phyloP scores from a whole-genome alignment of 2,888 invertebrate genomes.

The Marronus borbonicus region DNA sequence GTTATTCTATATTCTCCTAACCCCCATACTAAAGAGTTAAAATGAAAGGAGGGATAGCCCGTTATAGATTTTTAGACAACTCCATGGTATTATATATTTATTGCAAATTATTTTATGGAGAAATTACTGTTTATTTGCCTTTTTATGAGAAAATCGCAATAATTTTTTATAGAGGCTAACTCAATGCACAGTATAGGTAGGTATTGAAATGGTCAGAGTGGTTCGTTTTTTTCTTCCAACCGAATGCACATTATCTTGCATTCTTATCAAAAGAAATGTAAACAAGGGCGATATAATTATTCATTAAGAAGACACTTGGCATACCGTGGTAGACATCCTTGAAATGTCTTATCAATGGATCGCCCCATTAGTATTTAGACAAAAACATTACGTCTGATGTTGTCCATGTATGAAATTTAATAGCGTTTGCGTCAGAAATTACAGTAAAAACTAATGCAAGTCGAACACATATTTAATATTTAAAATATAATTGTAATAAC shows the following conservation, averaged over 20 bases:
- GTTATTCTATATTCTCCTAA: too few species aligned
- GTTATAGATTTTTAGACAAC: too few species aligned
- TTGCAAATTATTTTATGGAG: too few species aligned
- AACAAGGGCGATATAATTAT: slow-evolving; percentile 63
- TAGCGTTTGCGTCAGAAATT: slow-evolving; percentile 30
- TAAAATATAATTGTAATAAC: too few species aligned
- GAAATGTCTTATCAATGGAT: slow-evolving; percentile 48
- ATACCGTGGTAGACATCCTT: slow-evolving; percentile 55
- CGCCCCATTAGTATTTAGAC: slow-evolving; percentile 50
- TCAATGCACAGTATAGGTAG: not conserved
- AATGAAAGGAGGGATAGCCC: too few species aligned
- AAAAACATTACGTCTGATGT: slow-evolving; percentile 47
- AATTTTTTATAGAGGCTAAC: not conserved
- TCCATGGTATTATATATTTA: too few species aligned
- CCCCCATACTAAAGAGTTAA: too few species aligned
- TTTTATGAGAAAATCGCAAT: too few species aligned
- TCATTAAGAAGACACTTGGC: slow-evolving; percentile 62
- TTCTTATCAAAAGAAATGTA: slow-evolving; percentile 53
- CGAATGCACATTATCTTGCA: slow-evolving; percentile 45
- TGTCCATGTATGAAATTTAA: slow-evolving; percentile 35
- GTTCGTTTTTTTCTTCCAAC: slow-evolving; percentile 29
- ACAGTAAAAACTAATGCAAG: not conserved
- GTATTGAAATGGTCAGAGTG: slow-evolving; percentile 25
- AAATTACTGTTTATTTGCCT: too few species aligned
- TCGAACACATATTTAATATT: too few species aligned